Evolutionary conservation across 2,888 invertebrate species (phyloP).

Genomic region (Physocephala rufipes): DNA sequence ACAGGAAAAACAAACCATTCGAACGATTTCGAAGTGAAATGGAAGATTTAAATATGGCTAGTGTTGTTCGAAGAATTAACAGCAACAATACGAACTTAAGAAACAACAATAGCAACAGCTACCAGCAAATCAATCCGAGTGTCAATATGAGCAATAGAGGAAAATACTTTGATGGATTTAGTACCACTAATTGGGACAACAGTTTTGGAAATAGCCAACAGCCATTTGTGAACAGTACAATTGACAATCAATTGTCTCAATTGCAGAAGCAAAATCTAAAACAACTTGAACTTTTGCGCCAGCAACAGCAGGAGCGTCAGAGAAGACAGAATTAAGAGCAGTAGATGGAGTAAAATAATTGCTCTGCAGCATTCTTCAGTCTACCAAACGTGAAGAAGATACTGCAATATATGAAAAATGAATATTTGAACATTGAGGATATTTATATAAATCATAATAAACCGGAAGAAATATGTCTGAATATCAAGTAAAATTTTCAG

Average conservation of each 20-base stretch:
- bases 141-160: background rate
- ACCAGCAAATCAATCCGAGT: constrained; percentile 3
- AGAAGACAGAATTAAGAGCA: background rate
- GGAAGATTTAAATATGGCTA: constrained; percentile 11
- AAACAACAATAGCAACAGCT: constrained; percentile 27
- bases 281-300: constrained; percentile 13
- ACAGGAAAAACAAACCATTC: background rate
- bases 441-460: no score
- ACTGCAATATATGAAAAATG: no score
- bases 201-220: background rate
- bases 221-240: background rate
- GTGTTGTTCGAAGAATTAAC: constrained; percentile 18
- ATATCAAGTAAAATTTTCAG: no score
- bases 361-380: no score
- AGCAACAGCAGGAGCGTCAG: constrained; percentile 16
- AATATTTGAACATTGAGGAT: no score
- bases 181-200: constrained; percentile 12
- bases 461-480: no score
- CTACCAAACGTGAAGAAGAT: no score
- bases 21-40: background rate
- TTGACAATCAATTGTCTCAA: background rate
- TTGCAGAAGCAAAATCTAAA: constrained; percentile 12
- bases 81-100: constrained; percentile 16
- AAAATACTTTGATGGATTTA: constrained; percentile 2
- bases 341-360: no score